Conservation (phyloP, 2,797 vertebrate species). For the Danionella dracula region DNA sequence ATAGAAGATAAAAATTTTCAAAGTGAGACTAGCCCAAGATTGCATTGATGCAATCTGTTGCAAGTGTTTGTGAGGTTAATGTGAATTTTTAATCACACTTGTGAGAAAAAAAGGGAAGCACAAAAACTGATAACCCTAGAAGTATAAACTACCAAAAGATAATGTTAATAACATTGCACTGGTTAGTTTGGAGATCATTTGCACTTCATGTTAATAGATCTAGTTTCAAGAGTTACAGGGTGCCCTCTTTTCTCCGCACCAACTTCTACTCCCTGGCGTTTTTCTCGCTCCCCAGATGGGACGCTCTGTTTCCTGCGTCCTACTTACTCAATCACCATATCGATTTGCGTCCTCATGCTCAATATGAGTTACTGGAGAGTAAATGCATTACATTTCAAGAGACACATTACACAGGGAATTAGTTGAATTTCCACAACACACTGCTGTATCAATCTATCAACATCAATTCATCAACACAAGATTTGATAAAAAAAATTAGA, state of each 20-base stretch:
- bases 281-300: constrained; percentile 14
- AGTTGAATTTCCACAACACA: constrained; percentile 12
- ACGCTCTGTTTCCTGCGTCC: constrained; percentile 39
- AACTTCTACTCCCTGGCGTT: constrained; percentile 5
- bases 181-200: background rate
- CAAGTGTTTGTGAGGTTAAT: background rate
- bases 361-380: constrained; percentile 3
- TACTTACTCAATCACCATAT: constrained; percentile 31
- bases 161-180: too few species aligned
- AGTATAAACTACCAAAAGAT: background rate
- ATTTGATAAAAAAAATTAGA: background rate
- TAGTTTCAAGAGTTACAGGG: constrained; percentile 27
- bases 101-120: background rate
- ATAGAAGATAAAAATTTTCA: background rate
- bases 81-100: background rate
- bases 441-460: background rate
- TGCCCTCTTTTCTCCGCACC: constrained; percentile 26
- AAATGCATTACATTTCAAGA: background rate
- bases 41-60: background rate
- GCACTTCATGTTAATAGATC: constrained; percentile 9
- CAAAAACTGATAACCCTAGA: too few species aligned
- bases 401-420: constrained; percentile 12
- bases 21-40: background rate
- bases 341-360: constrained; percentile 23
- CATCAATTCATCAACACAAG: background rate